Evolutionary conservation across 2,113 vertebrate species (phyloP).

Genomic region (Ophthalmolycus amberensis): DNA sequence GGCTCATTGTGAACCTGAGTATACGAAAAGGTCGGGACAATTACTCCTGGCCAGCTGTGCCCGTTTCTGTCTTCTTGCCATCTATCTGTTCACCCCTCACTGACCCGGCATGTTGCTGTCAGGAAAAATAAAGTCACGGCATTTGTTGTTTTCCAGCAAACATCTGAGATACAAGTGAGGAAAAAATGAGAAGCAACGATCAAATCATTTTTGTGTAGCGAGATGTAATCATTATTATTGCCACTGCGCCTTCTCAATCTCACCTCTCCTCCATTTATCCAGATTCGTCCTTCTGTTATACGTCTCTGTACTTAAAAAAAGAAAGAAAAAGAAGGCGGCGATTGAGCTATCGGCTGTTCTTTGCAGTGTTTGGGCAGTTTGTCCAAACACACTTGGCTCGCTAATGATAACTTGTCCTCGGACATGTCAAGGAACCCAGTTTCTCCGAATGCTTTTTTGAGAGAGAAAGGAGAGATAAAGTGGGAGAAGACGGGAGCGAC

Average conservation of each 20-base stretch:
- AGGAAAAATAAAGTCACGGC: background rate
- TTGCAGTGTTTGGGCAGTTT: conserved; percentile 30
- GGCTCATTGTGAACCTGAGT: conserved; percentile 34
- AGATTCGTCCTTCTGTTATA: background rate
- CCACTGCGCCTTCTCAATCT: conserved; percentile 3
- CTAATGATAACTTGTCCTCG: conserved; percentile 65
- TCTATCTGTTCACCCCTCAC: conserved; percentile 42
- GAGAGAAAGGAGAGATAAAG: conserved; percentile 39
- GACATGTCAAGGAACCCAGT: conserved; percentile 62
- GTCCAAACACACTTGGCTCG: conserved; percentile 59
- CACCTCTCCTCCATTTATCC: background rate
- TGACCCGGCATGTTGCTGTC: conserved; percentile 20
- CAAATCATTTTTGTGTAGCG: background rate
- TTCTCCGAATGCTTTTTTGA: conserved; percentile 63
- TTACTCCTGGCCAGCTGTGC: conserved; percentile 53
- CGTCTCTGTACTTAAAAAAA: background rate
- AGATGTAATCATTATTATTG: conserved; percentile 14
- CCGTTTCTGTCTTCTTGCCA: conserved; percentile 28
- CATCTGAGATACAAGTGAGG: no score
- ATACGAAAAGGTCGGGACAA: conserved; percentile 57
- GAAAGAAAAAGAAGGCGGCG: no score
- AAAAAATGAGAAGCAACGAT: background rate
- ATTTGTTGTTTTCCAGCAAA: background rate
- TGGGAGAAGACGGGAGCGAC: conserved; percentile 53
- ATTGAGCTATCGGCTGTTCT: conserved; percentile 27